Percentiles rank a stretch among this genome's conserved stretches.
These are phyloP conservation scores for Tragopan temminckii DNA, from an alignment of 2,797 vertebrate species.

Conservation along the genomic window DNA sequence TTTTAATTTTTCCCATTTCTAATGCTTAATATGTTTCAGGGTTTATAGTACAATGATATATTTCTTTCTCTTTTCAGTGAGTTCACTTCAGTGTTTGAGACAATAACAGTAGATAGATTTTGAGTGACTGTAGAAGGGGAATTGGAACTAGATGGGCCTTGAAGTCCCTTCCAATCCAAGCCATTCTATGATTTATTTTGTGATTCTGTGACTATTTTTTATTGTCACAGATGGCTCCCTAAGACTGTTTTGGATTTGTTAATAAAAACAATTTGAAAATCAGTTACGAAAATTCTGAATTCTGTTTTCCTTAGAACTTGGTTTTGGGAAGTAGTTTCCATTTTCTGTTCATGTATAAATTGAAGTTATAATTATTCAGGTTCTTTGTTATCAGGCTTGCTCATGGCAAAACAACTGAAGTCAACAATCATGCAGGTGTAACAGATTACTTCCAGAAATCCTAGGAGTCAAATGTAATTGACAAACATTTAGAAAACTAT, in stretches of 20 bases:
- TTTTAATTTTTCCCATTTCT: constrained; percentile 35
- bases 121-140: not conserved
- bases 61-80: not conserved
- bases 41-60: not conserved
- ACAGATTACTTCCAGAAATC: not conserved
- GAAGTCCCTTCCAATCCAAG: no score
- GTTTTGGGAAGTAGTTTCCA: not conserved
- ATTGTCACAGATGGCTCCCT: not conserved
- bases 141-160: no score
- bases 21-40: not conserved
- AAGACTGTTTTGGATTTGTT: not conserved
- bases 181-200: no score
- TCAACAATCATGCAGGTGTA: not conserved
- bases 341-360: not conserved
- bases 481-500: not conserved
- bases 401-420: not conserved
- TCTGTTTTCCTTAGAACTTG: not conserved
- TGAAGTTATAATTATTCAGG: not conserved
- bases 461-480: not conserved
- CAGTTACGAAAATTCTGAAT: not conserved
- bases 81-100: not conserved
- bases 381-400: not conserved
- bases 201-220: not conserved
- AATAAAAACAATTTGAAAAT: not conserved
- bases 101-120: not conserved